phyloP scores from a whole-genome alignment of 2,797 vertebrate species.

The Benthosema pterotum region DNA sequence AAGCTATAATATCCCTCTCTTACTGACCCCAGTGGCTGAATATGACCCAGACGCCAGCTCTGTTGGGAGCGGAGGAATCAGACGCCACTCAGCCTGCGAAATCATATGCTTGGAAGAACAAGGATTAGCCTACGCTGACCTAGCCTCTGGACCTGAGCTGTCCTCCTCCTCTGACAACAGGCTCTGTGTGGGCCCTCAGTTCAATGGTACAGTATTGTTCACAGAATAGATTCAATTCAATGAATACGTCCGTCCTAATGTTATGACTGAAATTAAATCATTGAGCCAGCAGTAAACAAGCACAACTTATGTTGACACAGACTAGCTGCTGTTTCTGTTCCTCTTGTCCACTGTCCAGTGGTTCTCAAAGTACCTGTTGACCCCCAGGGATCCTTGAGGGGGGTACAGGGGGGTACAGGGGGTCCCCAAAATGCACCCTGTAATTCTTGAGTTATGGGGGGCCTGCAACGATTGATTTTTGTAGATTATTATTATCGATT shows the following conservation, averaged over 20 bases:
- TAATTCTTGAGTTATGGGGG: too few species aligned
- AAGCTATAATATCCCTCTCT: slow-evolving; percentile 96
- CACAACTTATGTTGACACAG: too few species aligned
- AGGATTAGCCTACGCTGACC: slow-evolving; percentile 78
- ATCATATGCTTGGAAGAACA: slow-evolving; percentile 91
- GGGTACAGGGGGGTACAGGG: too few species aligned
- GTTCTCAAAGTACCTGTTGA: too few species aligned
- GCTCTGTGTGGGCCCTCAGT: slow-evolving; percentile 75
- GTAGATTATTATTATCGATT: too few species aligned
- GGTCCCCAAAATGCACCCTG: too few species aligned
- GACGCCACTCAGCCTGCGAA: slow-evolving; percentile 94
- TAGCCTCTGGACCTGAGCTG: slow-evolving; percentile 70
- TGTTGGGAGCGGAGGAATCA: slow-evolving; percentile 83
- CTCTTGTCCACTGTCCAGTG: too few species aligned
- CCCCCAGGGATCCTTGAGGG: too few species aligned
- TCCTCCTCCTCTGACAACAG: slow-evolving; percentile 74
- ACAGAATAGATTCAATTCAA: slow-evolving; percentile 9
- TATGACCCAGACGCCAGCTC: slow-evolving; percentile 88
- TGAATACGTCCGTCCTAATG: background rate
- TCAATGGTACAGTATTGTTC: slow-evolving; percentile 62
- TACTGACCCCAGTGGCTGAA: slow-evolving; percentile 94
- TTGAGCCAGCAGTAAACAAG: background rate
- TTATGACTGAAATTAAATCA: slow-evolving; percentile 1
- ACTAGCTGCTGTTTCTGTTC: too few species aligned
- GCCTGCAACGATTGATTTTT: too few species aligned